Evolutionary conservation across 2,113 vertebrate genomes (phyloP).

Genomic region (Epinephelus cyanopodus): DNA sequence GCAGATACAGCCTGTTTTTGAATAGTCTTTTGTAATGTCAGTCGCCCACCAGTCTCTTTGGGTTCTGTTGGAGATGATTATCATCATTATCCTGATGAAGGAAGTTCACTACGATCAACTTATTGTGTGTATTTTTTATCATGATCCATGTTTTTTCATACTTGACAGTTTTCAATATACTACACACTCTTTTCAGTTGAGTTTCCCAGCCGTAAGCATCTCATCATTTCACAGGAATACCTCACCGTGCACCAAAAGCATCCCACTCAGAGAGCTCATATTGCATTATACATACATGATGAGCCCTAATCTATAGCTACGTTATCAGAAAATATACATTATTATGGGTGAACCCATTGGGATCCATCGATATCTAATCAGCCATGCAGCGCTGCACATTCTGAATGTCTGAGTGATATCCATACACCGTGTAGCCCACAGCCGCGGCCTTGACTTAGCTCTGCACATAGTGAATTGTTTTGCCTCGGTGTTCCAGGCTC

Average conservation of each 20-base stretch:
- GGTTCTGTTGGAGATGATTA: too few relatives aligned
- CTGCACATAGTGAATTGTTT: conserved; percentile 53
- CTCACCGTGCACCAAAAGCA: neutral
- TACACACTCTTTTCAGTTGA: neutral
- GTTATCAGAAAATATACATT: conserved; percentile 23
- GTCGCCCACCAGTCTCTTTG: too few relatives aligned
- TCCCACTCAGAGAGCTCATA: neutral
- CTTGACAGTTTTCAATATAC: neutral
- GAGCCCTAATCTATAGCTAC: neutral
- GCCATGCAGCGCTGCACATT: conserved; percentile 27
- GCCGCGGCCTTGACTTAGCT: conserved; percentile 48
- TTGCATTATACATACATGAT: neutral
- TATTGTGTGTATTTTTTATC: too few relatives aligned
- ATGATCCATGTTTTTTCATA: neutral
- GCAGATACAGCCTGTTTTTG: too few relatives aligned
- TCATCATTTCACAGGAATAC: neutral
- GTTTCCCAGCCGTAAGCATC: neutral
- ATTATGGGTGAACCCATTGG: conserved; percentile 7
- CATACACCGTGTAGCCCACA: neutral
- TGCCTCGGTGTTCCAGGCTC: conserved; percentile 44
- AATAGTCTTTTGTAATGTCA: too few relatives aligned
- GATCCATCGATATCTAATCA: conserved; percentile 53
- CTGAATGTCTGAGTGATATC: conserved; percentile 40
- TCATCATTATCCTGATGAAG: too few relatives aligned
- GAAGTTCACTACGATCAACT: too few relatives aligned